Base-by-base conservation (phyloP, 2,888 invertebrate genomes). In the Chalcis sispes region DNA sequence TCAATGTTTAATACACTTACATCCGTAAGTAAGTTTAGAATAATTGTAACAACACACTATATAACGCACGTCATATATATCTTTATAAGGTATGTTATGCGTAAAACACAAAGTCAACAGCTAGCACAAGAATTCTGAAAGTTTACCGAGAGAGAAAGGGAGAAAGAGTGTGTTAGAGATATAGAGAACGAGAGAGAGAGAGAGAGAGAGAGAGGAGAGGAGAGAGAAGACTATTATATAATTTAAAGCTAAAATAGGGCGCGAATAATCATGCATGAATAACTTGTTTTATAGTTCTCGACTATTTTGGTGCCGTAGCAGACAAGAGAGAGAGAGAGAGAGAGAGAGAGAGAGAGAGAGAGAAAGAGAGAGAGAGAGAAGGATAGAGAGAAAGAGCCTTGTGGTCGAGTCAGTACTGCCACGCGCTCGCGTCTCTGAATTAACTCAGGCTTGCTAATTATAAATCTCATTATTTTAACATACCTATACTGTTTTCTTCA, bases 361-460 rank as follows among this genome's bases (percentile, higher is more conserved):
- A 56, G 27, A 69, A n/a, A n/a, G n/a, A n/a, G n/a, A n/a, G n/a
- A n/a, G n/a, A n/a, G n/a, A n/a, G n/a, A 42, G 15, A 27, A 42
- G 52, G 32, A 18, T 40, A 56, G 27, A 66, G 42, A 42, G 46
- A 52, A 8, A 56, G 27, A 69, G 65, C 36, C 23, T 65, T 70
- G 75, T 42, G 75, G 75, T 75, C 40, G 50, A 15, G 48, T 27
- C 15, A 3, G 25, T 4, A 62, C 42, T 62, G 62, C 15, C 8
- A 27, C 3, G 29, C 18, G 40, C 20, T 42, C 23, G 78, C 80
- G 80, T 83, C 78, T 81, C 82, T 79, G 81, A 85, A 85, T 85
- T 85, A 86, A 83, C 84, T 83, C 82, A 71, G 69, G 75, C 82
- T 82, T 82, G 83, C 83, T 84, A 86, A 86, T 86, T 85, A 85